Percentiles rank a stretch among this genome's conserved stretches.
Evolutionary conservation across 2,888 invertebrate species (phyloP).

Genomic region (Trimorus sp.): DNA sequence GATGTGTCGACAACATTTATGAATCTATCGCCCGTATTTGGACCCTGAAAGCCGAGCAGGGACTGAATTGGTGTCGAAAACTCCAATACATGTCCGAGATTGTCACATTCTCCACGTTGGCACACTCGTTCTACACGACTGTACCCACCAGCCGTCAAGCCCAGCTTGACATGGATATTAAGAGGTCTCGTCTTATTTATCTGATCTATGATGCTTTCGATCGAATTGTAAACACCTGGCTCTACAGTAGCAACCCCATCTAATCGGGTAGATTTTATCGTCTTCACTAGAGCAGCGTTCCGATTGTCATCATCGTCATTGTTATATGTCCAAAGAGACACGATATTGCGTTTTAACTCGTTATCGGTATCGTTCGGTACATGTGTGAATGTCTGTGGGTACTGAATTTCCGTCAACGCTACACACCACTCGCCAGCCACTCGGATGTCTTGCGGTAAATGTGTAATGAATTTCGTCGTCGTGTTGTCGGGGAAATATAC

Average conservation of each 20-base stretch:
- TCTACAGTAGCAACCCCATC: too few species aligned
- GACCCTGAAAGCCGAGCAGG: not conserved
- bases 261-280: too few species aligned
- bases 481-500: slow-evolving; percentile 19
- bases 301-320: too few species aligned
- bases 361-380: not conserved
- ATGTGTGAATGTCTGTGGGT: slow-evolving; percentile 6
- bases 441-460: not conserved
- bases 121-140: not conserved
- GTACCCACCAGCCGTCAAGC: not conserved
- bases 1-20: not conserved
- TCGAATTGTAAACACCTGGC: too few species aligned
- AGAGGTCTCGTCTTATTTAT: not conserved
- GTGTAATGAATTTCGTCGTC: slow-evolving; percentile 53
- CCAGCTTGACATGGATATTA: not conserved
- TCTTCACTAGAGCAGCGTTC: too few species aligned
- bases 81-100: not conserved
- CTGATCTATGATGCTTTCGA: too few species aligned
- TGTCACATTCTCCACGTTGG: not conserved
- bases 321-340: too few species aligned
- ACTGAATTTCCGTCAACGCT: not conserved
- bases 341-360: too few species aligned
- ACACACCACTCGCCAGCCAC: not conserved
- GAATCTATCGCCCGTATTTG: not conserved
- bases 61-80: not conserved